phyloP scores from a whole-genome alignment of 2,797 vertebrate genomes.

The Platyrinchus mystaceus region DNA sequence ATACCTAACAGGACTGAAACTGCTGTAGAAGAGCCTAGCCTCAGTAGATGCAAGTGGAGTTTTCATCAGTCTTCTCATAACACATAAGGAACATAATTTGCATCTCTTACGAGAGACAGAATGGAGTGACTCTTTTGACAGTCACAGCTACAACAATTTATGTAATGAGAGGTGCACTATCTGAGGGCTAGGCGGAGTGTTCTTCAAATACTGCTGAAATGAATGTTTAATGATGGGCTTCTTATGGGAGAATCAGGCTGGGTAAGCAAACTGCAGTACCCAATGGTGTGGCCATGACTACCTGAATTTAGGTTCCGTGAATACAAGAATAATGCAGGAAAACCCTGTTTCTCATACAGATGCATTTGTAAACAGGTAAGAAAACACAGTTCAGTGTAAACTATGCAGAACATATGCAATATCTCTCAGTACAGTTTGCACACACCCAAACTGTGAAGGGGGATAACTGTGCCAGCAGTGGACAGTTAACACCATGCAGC shows the following conservation, averaged over 20 bases:
- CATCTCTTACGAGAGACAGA: not conserved
- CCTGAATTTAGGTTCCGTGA: not conserved
- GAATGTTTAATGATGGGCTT: not conserved
- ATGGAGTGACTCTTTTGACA: not conserved
- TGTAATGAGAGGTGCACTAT: not conserved
- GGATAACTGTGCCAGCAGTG: not conserved
- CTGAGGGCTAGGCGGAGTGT: not conserved
- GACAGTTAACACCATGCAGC: constrained; percentile 28
- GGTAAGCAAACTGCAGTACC: not conserved
- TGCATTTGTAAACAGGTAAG: not conserved
- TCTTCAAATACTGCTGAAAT: not conserved
- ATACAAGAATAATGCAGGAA: not conserved
- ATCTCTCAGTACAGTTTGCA: not conserved
- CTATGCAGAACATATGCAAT: not conserved
- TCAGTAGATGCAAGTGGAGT: not conserved
- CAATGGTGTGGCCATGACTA: not conserved
- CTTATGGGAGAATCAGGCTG: not conserved
- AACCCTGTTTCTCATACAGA: not conserved
- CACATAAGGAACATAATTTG: not conserved
- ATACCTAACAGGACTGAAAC: not conserved
- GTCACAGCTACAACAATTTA: not conserved
- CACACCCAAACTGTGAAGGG: not conserved
- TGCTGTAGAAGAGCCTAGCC: not conserved
- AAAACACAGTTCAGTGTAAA: not conserved
- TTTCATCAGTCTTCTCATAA: not conserved